Conservation (phyloP, 1,140 invertebrate genomes). For the Brachionus rubens region DNA sequence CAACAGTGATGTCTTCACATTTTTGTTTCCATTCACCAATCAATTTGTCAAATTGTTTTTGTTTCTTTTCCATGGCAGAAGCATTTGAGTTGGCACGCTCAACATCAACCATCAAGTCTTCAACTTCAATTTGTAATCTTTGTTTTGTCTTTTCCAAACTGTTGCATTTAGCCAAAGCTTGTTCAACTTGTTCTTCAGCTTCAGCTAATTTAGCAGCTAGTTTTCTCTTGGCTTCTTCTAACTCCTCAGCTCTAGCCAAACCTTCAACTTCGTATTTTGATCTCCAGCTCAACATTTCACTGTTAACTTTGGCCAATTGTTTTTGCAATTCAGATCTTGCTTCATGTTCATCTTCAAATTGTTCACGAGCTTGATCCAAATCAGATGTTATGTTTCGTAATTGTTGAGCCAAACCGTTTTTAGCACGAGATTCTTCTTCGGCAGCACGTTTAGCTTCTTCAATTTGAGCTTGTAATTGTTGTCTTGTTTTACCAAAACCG, state of each 20-base stretch:
- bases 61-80: conserved; percentile 96
- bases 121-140: conserved; percentile 89
- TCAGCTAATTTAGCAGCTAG: conserved; percentile 90
- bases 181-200: conserved; percentile 74
- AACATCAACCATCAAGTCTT: conserved; percentile 94
- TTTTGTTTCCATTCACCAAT: conserved; percentile 99
- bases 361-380: conserved; percentile 90
- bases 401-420: conserved; percentile 52
- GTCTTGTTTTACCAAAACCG: conserved; percentile 6
- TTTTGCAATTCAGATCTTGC: conserved; percentile 70
- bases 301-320: conserved; percentile 94
- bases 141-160: conserved; percentile 95
- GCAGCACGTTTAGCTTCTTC: conserved; percentile 52
- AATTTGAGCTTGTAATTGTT: conserved; percentile 29
- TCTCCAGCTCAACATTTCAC: conserved; percentile 67
- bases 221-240: conserved; percentile 96
- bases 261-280: conserved; percentile 50
- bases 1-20: conserved; percentile 90
- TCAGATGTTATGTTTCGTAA: conserved; percentile 87
- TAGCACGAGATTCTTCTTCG: conserved; percentile 55
- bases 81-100: conserved; percentile 75
- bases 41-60: conserved; percentile 98
- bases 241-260: conserved; percentile 88
- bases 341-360: conserved; percentile 85
- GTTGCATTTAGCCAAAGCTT: conserved; percentile 90